A percentile compares a stretch with the other conserved stretches of the same genome.
phyloP scores from a whole-genome alignment of 2,113 vertebrate genomes.

The Xenopus borealis region DNA sequence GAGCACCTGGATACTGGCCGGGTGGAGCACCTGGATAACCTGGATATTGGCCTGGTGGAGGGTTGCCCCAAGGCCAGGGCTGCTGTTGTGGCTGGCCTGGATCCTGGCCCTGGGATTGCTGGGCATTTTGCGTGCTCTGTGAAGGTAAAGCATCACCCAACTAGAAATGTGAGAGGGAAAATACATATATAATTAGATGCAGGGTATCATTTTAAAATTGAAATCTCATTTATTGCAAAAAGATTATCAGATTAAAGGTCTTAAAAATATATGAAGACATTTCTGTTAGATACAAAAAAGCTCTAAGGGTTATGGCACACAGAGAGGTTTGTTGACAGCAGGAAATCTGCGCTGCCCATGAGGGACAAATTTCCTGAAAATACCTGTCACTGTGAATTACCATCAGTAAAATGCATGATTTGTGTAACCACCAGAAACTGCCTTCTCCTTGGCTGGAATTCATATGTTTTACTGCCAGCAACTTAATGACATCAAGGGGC shows the following conservation, averaged over 20 bases:
- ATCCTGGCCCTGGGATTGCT: slow-evolving; percentile 48
- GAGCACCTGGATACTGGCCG: background rate
- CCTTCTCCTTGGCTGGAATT: too few relatives aligned
- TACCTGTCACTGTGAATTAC: too few relatives aligned
- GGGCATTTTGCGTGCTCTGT: slow-evolving; percentile 44
- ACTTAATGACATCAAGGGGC: too few relatives aligned
- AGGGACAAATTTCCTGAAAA: too few relatives aligned
- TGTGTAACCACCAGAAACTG: too few relatives aligned
- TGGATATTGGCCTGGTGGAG: slow-evolving; percentile 42
- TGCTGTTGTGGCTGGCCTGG: too few relatives aligned
- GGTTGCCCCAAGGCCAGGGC: slow-evolving; percentile 60
- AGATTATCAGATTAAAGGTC: background rate
- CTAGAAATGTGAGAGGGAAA: slow-evolving; percentile 27
- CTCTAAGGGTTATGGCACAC: background rate
- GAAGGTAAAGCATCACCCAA: slow-evolving; percentile 57
- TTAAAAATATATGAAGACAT: background rate
- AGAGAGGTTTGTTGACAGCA: too few relatives aligned
- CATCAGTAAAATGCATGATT: too few relatives aligned
- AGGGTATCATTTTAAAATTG: background rate
- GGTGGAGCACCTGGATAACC: slow-evolving; percentile 44
- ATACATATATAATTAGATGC: background rate
- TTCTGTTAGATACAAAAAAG: slow-evolving; percentile 7
- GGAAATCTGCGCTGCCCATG: too few relatives aligned
- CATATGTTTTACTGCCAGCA: too few relatives aligned
- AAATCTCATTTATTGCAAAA: background rate